Evolutionary conservation across 64 coral and sea anemone species (phyloP), one percentile per base, ranked within the genome.

Genomic region (Actinia tenebrosa): DNA sequence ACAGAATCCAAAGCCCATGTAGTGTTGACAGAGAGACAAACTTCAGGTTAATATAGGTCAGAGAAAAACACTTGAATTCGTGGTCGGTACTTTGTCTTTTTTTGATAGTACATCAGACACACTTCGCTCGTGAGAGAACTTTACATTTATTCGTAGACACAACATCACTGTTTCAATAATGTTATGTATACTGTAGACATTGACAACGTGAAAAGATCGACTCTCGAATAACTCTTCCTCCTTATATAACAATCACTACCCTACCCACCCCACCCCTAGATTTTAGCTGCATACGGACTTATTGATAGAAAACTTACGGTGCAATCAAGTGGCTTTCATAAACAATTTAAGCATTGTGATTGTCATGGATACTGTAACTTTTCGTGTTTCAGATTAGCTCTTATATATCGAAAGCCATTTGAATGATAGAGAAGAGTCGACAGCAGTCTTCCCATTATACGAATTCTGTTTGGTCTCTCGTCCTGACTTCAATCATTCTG

Each of bases 31-130:
- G 69, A 75, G 25, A 26, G 69, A 30, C 27, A 42, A 37, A 2
- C n/a, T 66, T 30, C 25, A 25, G 69, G 69, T 75, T 75, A 75
- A 75, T 75, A 75, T 11, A 75, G 69, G 69, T 75, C 69, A 75
- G 11, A 66, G 9, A 75, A 75, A 69, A 75, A 75, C 69, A 75
- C 25, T 42, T 75, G 4, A 9, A 30, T 42, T 42, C 13, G 42
- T 75, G 37, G 69, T 75, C 69, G 26, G 23, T 18, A 75, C 69
- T 75, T 75, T 18, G 42, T 75, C 10, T 11, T 42, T 75, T 75
- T 69, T 69, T 69, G 64, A 42, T 37, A 13, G 69, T 10, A 42
- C 9, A 75, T 75, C 69, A 66, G 64, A 23, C n/a, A 75, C n/a
- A 42, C 7, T 75, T 75, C 26, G 10, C 25, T 25, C 20, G n/a